phyloP scores from a whole-genome alignment of 2,113 vertebrate genomes.

The Neogobius melanostomus region DNA sequence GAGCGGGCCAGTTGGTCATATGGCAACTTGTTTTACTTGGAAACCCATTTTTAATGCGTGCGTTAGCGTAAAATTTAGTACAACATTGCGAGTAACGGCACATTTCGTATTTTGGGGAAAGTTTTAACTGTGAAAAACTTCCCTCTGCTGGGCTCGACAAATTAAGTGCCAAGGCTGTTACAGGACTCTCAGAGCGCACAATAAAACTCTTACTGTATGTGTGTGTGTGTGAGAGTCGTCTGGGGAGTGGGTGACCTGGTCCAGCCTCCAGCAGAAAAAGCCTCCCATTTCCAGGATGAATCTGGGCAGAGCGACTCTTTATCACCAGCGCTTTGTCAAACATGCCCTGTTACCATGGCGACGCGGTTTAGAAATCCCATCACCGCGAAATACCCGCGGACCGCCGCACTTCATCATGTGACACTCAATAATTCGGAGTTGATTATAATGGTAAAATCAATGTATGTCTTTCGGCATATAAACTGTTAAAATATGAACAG shows the following conservation, averaged over 20 bases:
- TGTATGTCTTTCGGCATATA: slow-evolving; percentile 78
- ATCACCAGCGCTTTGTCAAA: slow-evolving; percentile 79
- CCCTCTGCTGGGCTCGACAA: neutral
- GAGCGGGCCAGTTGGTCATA: too few species aligned
- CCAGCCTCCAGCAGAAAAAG: slow-evolving; percentile 24
- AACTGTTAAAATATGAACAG: slow-evolving; percentile 65
- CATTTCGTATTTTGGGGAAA: neutral
- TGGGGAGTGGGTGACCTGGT: slow-evolving; percentile 15
- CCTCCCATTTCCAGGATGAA: slow-evolving; percentile 72
- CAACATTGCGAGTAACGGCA: neutral
- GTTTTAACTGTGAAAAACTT: slow-evolving; percentile 4
- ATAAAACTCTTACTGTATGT: neutral
- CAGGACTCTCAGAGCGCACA: neutral
- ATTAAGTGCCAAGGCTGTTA: slow-evolving; percentile 1
- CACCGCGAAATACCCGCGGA: slow-evolving; percentile 81
- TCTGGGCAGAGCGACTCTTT: slow-evolving; percentile 78
- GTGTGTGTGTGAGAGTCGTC: neutral
- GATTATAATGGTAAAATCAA: slow-evolving; percentile 91
- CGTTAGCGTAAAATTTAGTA: neutral
- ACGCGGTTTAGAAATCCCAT: slow-evolving; percentile 77
- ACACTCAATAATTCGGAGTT: slow-evolving; percentile 91
- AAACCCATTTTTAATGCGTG: slow-evolving; percentile 3
- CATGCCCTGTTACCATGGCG: slow-evolving; percentile 79
- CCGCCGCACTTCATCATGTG: slow-evolving; percentile 87
- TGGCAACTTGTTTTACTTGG: neutral